Percentiles rank a stretch among this genome's conserved stretches.
phyloP scores from a whole-genome alignment of 23 tunicate species.

The Clavelina lepadiformis region DNA sequence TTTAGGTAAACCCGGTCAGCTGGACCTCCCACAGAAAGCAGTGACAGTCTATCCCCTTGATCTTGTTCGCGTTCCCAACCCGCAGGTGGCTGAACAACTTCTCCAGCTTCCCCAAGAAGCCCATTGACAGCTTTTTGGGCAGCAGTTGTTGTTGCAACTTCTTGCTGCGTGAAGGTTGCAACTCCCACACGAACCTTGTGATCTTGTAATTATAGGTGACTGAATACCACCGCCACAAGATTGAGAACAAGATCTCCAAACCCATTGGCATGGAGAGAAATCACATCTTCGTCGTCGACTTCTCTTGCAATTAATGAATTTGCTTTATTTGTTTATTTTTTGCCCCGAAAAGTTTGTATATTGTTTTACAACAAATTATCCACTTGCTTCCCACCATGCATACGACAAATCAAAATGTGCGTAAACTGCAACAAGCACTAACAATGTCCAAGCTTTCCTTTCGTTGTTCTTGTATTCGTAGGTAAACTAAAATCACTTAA shows the following conservation, averaged over 20 bases:
- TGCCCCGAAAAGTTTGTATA: too few relatives aligned
- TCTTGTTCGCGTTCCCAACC: constrained; percentile 8
- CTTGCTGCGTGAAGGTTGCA: background rate
- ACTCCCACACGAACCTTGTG: background rate
- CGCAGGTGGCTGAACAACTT: constrained; percentile 19
- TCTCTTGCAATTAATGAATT: too few relatives aligned
- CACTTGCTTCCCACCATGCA: too few relatives aligned
- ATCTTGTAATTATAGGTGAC: background rate
- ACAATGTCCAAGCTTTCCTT: too few relatives aligned
- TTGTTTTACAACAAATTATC: too few relatives aligned
- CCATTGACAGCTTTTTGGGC: constrained; percentile 9
- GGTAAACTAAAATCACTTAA: too few relatives aligned
- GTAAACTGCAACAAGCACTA: too few relatives aligned
- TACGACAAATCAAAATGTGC: too few relatives aligned
- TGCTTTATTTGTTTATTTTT: too few relatives aligned
- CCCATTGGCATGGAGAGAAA: constrained; percentile 6
- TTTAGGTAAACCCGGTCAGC: background rate
- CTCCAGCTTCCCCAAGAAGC: constrained; percentile 16
- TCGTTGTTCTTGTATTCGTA: too few relatives aligned
- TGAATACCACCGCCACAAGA: constrained; percentile 1
- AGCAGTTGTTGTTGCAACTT: background rate
- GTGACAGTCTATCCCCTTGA: background rate
- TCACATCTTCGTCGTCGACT: background rate
- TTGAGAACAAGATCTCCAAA: background rate
- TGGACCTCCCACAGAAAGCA: background rate